Evolutionary conservation across 2,888 invertebrate genomes (phyloP), one percentile per base, ranked within the genome.

Genomic region (Cantharis nigra): DNA sequence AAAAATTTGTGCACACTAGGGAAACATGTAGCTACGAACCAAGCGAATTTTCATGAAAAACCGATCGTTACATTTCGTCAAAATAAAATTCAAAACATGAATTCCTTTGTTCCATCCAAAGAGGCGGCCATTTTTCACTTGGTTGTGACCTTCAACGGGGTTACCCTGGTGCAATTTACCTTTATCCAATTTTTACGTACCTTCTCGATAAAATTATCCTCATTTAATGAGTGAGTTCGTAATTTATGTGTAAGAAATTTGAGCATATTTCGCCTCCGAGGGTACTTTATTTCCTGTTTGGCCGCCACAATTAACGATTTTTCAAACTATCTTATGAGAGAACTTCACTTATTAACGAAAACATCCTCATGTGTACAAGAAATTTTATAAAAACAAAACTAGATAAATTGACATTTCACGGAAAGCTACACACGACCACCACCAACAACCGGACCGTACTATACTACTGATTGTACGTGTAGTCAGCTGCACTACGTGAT

Each of bases 231-330:
- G 90, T 95, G 95, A 89, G 94, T 94, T 90, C 94, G 93, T 89
- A 95, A 91, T 91, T 95, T 95, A 90, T 95, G 94, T 86, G 95
- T 95, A 88, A 95, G 91, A 91, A 94, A 95, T 91, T 94, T 95
- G 90, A 95, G 93, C 95, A 95, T 95, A 92, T 92, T 93, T 92
- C 91, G 87, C 87, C 87, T 88, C 87, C 89, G 88, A 88, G 88
- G 87, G 70, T 79, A 80, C 79, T 82, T 83, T 72, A 81, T 82
- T 84, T 85, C 89, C 87, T 87, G 85, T 86, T 86, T 88, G 83
- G 88, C 87, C 88, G 89, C 89, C 87, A 87, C 87, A 86, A 84
- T 87, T 85, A 84, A 82, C 82, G 78, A 81, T 84, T 84, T 83
- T 81, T 67, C 65, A 67, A 78, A 81, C 83, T 80, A 81, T 69